Evolutionary conservation across 2,113 vertebrate genomes (phyloP).

Genomic region (Pelodiscus sinensis): DNA sequence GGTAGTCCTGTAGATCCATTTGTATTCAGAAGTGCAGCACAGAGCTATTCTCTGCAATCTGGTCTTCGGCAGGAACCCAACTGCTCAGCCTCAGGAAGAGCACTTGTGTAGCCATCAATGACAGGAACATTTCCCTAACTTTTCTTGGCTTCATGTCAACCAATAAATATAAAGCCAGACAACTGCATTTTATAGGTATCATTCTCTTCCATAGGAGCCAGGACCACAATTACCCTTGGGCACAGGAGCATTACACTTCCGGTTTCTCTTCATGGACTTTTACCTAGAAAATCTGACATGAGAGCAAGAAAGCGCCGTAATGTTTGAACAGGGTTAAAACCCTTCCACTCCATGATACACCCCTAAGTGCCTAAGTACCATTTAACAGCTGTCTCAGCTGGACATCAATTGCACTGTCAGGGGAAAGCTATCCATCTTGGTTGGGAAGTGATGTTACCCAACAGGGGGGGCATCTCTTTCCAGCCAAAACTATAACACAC

Average conservation of each 20-base stretch:
- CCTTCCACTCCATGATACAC: no score
- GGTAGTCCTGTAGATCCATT: background rate
- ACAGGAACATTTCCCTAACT: fast-evolving
- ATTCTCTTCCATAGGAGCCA: background rate
- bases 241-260: constrained; percentile 1
- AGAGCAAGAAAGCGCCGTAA: background rate
- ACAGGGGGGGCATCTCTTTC: constrained; percentile 17
- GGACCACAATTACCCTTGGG: background rate
- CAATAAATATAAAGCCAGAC: background rate
- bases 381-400: background rate
- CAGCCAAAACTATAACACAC: constrained; percentile 15
- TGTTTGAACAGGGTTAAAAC: background rate
- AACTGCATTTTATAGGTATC: background rate
- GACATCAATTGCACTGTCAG: constrained; percentile 45
- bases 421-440: constrained; percentile 16
- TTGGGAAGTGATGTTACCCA: constrained; percentile 25
- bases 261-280: background rate
- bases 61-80: background rate
- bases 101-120: fast-evolving
- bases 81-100: background rate
- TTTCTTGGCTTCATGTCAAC: background rate
- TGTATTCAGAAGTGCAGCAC: background rate
- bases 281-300: background rate
- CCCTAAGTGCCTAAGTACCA: background rate
- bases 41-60: background rate